These are phyloP conservation scores for Microcebus jonahi DNA, from an alignment of 2,113 vertebrate genomes.

Conservation along the genomic window DNA sequence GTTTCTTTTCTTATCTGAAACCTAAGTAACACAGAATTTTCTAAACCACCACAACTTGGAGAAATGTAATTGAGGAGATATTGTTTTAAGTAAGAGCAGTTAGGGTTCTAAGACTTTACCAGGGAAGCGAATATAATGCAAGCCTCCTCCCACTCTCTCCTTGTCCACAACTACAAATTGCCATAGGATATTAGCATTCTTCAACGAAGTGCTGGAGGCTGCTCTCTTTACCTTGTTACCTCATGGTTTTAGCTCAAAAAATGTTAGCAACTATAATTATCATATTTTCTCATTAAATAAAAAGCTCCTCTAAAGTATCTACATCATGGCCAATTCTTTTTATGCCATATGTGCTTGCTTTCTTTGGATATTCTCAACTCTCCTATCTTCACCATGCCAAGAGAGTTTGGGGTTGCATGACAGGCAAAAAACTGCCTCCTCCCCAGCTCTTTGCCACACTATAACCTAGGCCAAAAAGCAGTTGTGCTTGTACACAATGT, in stretches of 20 bases:
- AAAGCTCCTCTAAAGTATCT: not conserved
- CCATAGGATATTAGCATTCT: not conserved
- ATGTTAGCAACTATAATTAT: not conserved
- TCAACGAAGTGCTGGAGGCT: not conserved
- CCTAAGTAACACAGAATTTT: not conserved
- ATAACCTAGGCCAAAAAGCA: not conserved
- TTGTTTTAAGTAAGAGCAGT: not conserved
- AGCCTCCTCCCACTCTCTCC: not conserved
- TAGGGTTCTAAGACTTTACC: not conserved
- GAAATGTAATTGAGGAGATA: not conserved
- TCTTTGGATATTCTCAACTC: not conserved
- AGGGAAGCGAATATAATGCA: not conserved
- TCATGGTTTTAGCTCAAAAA: not conserved
- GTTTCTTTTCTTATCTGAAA: not conserved
- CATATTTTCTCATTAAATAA: not conserved
- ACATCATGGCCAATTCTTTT: not conserved
- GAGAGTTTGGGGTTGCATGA: not conserved
- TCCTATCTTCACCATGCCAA: not conserved
- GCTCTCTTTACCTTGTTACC: not conserved
- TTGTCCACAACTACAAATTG: not conserved
- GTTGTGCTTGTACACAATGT: not conserved
- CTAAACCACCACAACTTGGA: not conserved
- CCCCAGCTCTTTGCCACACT: not conserved
- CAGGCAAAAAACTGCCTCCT: not conserved
- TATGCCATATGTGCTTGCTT: not conserved